Evolutionary conservation across 1,140 invertebrate genomes (phyloP), one percentile per base, ranked within the genome.

Genomic region (Schlechtendalia chinensis): DNA sequence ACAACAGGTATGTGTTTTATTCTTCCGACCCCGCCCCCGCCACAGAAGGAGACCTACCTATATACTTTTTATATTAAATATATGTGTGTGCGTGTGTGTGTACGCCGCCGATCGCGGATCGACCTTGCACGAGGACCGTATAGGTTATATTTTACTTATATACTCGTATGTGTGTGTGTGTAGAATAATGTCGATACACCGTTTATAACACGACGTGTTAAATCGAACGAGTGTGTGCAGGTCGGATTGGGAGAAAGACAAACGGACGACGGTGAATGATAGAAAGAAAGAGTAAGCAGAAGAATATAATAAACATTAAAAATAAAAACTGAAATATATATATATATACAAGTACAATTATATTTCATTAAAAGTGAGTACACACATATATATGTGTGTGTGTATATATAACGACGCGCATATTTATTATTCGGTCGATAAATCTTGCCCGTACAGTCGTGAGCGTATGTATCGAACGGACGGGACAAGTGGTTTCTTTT

Each of bases 1-100:
- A 72, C 75, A 61, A 61, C 75, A 61, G 58, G 72, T 77, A 77
- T 77, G 72, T 47, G 54, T 58, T 79, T 53, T 72, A 54, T 54
- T 72, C 69, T 29, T 72, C 27, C 47, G 24, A 32, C 53, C 74
- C 54, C 54, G n/a, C 54, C 29, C n/a, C 29, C 50, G 54, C 24
- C 54, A 45, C 56, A 22, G 67, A 69, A 45, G 16, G 39, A 47
- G 12, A 19, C 5, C 5, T 50, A 50, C 0, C 1, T 47, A 69
- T 69, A 69, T 39, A 65, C 22, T 5, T 39, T 39, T 17, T 32
- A 16, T 27, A 61, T 61, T 14, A 19, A 39, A 19, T 65, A 39
- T 22, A 39, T 39, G 32, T 39, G 32, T 39, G 32, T 39, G 32
- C 8, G 32, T 39, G 32, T 39, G 32, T 39, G 32, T 39, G 32